Evolutionary conservation across 2,888 invertebrate species (phyloP).

Genomic region (Cheilosia urbana): DNA sequence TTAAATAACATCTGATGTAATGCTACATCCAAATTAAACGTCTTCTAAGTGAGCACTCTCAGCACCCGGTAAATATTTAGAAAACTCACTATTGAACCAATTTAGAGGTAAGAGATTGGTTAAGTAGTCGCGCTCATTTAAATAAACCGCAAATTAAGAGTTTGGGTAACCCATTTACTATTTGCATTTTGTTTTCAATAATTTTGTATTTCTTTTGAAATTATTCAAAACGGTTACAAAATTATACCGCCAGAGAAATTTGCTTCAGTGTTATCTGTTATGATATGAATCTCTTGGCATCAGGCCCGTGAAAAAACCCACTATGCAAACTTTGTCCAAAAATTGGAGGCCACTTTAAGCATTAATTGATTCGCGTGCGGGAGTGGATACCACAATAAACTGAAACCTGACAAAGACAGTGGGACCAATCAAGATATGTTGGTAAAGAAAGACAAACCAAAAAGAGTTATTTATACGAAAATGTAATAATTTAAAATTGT

Average conservation of each 20-base stretch:
- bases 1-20: too few relatives aligned
- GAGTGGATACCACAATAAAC: background rate
- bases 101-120: background rate
- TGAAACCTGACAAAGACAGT: background rate
- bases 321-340: background rate
- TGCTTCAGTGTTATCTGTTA: constrained; percentile 9
- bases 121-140: background rate
- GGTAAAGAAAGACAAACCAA: too few relatives aligned
- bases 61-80: background rate
- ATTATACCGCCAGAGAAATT: constrained; percentile 32
- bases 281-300: constrained; percentile 38
- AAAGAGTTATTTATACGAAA: too few relatives aligned
- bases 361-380: constrained; percentile 3
- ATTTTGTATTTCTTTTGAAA: background rate
- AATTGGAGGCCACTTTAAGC: constrained; percentile 5
- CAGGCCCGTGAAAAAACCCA: constrained; percentile 11
- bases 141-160: constrained; percentile 10
- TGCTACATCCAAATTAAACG: too few relatives aligned
- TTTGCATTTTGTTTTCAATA: background rate
- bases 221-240: constrained; percentile 32
- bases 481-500: too few relatives aligned
- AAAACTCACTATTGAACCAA: background rate
- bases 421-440: background rate
- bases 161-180: constrained; percentile 1
- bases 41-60: background rate